phyloP scores from a whole-genome alignment of 2,797 vertebrate genomes.

The Rhinogobio ventralis region DNA sequence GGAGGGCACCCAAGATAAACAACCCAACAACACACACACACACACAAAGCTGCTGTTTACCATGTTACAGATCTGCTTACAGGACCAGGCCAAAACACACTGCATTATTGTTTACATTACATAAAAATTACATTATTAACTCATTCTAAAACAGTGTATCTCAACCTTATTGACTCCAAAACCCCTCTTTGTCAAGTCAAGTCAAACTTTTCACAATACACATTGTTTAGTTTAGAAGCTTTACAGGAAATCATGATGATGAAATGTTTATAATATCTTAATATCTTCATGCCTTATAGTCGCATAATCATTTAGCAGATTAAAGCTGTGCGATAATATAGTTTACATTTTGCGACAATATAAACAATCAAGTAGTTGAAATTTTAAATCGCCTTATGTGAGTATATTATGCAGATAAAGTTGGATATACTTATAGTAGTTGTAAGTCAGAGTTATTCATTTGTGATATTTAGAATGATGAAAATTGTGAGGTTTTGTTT shows the following conservation, averaged over 20 bases:
- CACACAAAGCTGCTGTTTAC: slow-evolving; percentile 22
- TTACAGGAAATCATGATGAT: not conserved
- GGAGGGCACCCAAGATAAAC: not conserved
- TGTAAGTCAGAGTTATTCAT: too few relatives aligned
- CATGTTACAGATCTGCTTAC: not conserved
- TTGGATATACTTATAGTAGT: not conserved
- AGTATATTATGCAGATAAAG: not conserved
- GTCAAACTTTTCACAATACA: too few relatives aligned
- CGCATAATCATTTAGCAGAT: not conserved
- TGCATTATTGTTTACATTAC: not conserved
- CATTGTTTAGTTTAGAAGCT: not conserved
- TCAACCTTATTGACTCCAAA: not conserved
- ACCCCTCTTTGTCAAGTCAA: not conserved
- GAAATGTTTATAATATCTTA: not conserved
- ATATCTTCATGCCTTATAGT: not conserved
- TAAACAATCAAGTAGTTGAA: not conserved
- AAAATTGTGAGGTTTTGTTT: too few relatives aligned
- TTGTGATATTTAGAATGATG: too few relatives aligned
- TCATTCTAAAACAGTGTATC: not conserved
- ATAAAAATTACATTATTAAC: not conserved
- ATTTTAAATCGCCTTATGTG: not conserved
- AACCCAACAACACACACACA: not conserved
- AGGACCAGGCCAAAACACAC: not conserved
- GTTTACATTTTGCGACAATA: not conserved
- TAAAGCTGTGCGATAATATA: not conserved